These are phyloP conservation scores for Andrena bucephala DNA, from an alignment of 2,888 invertebrate species.

Conservation along the genomic window DNA sequence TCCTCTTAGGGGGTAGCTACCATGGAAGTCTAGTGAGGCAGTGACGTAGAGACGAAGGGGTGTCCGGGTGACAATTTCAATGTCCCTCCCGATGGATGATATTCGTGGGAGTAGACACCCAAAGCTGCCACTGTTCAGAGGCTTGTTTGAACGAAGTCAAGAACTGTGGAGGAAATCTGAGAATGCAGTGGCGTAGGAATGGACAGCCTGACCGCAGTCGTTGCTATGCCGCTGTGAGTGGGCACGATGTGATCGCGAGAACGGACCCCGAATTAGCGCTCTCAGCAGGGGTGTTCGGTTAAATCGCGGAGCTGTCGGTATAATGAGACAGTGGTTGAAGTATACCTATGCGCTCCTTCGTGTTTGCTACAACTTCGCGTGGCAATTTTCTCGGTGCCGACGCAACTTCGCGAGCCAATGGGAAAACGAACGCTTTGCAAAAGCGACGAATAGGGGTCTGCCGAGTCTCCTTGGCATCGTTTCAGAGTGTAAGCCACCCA, in stretches of 20 bases:
- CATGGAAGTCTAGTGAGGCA: not conserved
- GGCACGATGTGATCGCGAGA: no score
- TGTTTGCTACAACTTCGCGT: not conserved
- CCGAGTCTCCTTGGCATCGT: slow-evolving; percentile 64
- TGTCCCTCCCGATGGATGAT: not conserved
- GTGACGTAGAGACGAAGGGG: slow-evolving; percentile 4
- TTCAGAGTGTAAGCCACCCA: slow-evolving; percentile 59
- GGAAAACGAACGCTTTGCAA: slow-evolving; percentile 24
- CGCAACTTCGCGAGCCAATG: not conserved
- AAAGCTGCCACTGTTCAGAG: not conserved
- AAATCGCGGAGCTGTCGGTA: no score
- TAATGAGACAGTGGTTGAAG: no score
- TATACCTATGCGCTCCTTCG: not conserved
- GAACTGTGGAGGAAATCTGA: slow-evolving; percentile 8
- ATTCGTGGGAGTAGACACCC: not conserved
- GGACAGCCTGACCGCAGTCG: no score
- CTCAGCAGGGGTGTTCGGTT: no score
- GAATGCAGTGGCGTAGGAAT: not conserved
- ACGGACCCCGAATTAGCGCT: no score
- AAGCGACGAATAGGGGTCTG: slow-evolving; percentile 35
- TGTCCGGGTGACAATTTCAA: not conserved
- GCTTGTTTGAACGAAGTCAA: not conserved
- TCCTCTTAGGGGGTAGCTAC: not conserved
- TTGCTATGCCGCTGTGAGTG: no score
- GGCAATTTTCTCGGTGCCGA: not conserved